Conservation (phyloP, 2,888 invertebrate genomes). For the Lymantria dispar region DNA sequence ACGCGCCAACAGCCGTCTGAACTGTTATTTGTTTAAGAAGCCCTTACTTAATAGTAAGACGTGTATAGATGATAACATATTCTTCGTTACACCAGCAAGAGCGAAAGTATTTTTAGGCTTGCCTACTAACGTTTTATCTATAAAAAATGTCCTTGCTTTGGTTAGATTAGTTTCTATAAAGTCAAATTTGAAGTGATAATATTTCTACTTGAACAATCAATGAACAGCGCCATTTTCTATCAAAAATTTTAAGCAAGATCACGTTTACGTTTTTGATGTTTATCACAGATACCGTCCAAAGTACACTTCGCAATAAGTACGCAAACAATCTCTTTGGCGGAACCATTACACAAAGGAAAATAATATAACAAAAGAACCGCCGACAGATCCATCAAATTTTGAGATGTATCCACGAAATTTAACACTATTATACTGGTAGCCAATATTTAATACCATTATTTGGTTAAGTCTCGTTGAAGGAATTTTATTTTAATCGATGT, state of each 20-base stretch:
- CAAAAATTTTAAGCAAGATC: conserved; percentile 11
- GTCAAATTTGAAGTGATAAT: not conserved
- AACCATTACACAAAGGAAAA: conserved; percentile 33
- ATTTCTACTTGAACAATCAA: not conserved
- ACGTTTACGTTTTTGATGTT: conserved; percentile 18
- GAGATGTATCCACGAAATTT: conserved; percentile 70
- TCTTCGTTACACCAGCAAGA: too few species aligned
- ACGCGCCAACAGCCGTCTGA: too few species aligned
- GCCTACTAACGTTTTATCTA: too few species aligned
- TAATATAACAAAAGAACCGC: conserved; percentile 50
- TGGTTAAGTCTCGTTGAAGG: conserved; percentile 47
- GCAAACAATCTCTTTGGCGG: conserved; percentile 29
- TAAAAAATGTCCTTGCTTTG: too few species aligned
- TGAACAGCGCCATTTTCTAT: conserved; percentile 1
- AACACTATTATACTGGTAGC: conserved; percentile 71
- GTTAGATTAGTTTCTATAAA: too few species aligned
- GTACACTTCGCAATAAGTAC: conserved; percentile 23
- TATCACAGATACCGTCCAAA: conserved; percentile 20
- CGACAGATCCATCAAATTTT: conserved; percentile 73
- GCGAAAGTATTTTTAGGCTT: too few species aligned
- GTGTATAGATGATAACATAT: too few species aligned
- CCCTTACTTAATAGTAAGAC: too few species aligned
- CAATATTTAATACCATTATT: conserved; percentile 70
- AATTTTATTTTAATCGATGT: conserved; percentile 57
- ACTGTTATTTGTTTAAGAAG: too few species aligned